Evolutionary conservation across 2,888 invertebrate species (phyloP).

Genomic region (Rhaphigaster nebulosa): DNA sequence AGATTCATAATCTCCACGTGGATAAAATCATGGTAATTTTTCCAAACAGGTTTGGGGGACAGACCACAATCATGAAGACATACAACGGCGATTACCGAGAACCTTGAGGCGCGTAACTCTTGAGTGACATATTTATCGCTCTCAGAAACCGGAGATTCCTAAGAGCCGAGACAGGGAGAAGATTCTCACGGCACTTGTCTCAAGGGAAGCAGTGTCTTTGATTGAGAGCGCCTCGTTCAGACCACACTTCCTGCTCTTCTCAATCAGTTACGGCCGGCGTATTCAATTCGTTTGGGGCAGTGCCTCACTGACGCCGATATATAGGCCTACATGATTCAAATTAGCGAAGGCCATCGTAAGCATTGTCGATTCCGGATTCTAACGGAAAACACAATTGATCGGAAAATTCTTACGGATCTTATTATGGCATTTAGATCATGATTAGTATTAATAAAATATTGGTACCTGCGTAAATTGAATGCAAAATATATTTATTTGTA

Average conservation of each 20-base stretch:
- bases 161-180: background rate
- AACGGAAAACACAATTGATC: no score
- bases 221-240: slow-evolving; percentile 15
- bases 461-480: no score
- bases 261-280: background rate
- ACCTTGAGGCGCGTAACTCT: background rate
- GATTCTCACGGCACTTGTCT: slow-evolving; percentile 42
- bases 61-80: background rate
- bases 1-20: background rate
- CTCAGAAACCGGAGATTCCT: background rate
- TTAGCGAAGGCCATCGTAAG: no score
- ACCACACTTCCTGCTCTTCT: slow-evolving; percentile 26
- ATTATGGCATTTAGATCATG: no score
- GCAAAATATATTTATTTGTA: no score
- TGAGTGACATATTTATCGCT: slow-evolving; percentile 34
- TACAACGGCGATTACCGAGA: background rate
- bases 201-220: slow-evolving; percentile 18
- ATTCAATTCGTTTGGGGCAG: background rate
- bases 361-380: no score
- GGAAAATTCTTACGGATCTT: no score
- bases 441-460: no score
- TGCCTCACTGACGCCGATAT: no score
- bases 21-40: background rate
- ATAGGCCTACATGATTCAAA: no score
- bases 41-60: background rate